Evolutionary conservation across 2,888 invertebrate genomes (phyloP).

Genomic region (Drosophila formosana): DNA sequence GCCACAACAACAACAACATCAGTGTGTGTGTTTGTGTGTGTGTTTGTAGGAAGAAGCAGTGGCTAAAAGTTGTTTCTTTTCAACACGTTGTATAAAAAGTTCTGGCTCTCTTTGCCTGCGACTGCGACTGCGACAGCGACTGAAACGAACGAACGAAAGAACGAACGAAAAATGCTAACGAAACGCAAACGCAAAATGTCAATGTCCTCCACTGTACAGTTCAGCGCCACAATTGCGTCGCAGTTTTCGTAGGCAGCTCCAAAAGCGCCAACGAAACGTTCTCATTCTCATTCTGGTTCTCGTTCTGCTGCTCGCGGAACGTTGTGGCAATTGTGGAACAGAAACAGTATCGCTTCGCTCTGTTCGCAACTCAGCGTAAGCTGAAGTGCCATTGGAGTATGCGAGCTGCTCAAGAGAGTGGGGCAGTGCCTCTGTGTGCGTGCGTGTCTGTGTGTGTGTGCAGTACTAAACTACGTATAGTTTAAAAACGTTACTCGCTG

Average conservation of each 20-base stretch:
- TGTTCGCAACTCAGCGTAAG: conserved; percentile 52
- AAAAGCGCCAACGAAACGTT: conserved; percentile 56
- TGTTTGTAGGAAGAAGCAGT: conserved; percentile 32
- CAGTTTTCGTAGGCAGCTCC: conserved; percentile 71
- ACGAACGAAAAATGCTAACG: conserved; percentile 81
- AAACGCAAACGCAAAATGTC: conserved; percentile 84
- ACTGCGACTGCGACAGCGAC: conserved; percentile 29
- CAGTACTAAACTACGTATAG: conserved; percentile 45
- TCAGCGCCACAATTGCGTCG: conserved; percentile 80
- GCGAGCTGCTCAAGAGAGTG: conserved; percentile 28
- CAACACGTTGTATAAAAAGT: conserved; percentile 49
- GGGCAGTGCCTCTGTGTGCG: background rate
- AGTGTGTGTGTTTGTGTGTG: background rate
- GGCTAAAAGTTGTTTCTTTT: conserved; percentile 60
- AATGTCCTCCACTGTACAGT: conserved; percentile 83
- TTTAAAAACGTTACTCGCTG: conserved; percentile 47
- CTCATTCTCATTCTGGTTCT: conserved; percentile 6
- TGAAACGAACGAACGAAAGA: conserved; percentile 60
- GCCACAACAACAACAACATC: conserved; percentile 20
- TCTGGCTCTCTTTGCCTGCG: conserved; percentile 50
- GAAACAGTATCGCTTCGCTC: conserved; percentile 20
- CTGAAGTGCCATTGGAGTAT: conserved; percentile 41
- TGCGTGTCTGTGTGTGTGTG: conserved; percentile 23
- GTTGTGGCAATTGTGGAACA: conserved; percentile 67
- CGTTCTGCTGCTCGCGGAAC: conserved; percentile 48